Percentiles rank a stretch among this genome's conserved stretches.
phyloP scores from a whole-genome alignment of 2,888 invertebrate species.

The Drosophila conformis region DNA sequence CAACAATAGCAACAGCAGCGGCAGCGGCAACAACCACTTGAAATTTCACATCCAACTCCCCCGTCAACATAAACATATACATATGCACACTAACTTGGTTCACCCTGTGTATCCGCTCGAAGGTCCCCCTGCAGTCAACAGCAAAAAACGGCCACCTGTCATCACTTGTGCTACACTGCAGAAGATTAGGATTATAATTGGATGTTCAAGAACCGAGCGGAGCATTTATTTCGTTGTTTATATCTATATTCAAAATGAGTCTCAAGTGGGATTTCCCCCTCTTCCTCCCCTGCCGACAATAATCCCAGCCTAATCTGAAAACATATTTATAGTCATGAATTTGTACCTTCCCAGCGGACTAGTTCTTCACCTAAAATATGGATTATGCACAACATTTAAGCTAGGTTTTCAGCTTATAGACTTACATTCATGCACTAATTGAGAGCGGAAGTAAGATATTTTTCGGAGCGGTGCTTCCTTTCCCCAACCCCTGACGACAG shows the following conservation, averaged over 20 bases:
- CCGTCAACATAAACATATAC: slow-evolving; percentile 10
- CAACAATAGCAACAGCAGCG: background rate
- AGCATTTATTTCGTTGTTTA: background rate
- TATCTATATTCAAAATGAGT: background rate
- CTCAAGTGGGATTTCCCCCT: background rate
- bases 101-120: slow-evolving; percentile 18
- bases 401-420: background rate
- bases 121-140: slow-evolving; percentile 28
- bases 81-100: slow-evolving; percentile 9
- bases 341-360: background rate
- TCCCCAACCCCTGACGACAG: background rate
- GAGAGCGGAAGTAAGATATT: background rate
- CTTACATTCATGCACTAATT: background rate
- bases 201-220: background rate
- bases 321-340: background rate
- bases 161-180: slow-evolving; percentile 39
- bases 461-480: background rate
- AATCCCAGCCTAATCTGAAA: background rate
- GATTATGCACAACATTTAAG: background rate
- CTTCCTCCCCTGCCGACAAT: background rate
- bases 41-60: slow-evolving; percentile 49
- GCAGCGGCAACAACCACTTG: slow-evolving; percentile 42
- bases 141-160: slow-evolving; percentile 27
- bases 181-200: slow-evolving; percentile 9
- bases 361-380: background rate